phyloP scores from a whole-genome alignment of 2,797 vertebrate genomes.

The Peromyscus nudipes region DNA sequence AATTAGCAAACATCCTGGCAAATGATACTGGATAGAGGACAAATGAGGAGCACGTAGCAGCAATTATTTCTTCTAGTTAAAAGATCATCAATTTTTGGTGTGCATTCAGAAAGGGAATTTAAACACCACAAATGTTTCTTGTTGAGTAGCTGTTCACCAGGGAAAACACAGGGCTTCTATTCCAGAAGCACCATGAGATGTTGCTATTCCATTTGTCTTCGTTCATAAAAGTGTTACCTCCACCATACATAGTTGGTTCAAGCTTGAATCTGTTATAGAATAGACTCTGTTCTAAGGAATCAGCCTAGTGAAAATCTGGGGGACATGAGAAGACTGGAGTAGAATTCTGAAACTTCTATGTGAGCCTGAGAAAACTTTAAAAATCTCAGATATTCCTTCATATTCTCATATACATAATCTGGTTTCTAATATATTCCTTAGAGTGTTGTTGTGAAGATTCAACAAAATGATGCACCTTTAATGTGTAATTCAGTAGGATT shows the following conservation, averaged over 20 bases:
- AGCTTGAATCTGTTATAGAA: background rate
- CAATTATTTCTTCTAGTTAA: slow-evolving; percentile 63
- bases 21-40: slow-evolving; percentile 52
- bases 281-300: background rate
- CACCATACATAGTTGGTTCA: rapidly evolving
- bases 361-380: background rate
- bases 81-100: background rate
- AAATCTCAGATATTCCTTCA: background rate
- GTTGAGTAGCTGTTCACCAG: background rate
- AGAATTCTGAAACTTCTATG: background rate
- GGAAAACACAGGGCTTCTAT: background rate
- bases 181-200: background rate
- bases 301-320: background rate
- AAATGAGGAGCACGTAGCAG: background rate
- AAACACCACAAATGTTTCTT: background rate
- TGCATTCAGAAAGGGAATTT: background rate
- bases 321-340: background rate
- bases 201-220: background rate
- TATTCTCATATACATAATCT: background rate
- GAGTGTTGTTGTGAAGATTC: background rate
- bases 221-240: background rate
- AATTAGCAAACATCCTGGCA: slow-evolving; percentile 62
- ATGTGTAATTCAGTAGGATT: background rate
- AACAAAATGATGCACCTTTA: background rate
- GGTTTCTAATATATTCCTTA: background rate